A percentile compares a stretch with the other conserved stretches of the same genome.
These are phyloP conservation scores for Opisthograptis luteolata DNA, from an alignment of 2,888 invertebrate genomes.

Conservation along the genomic window DNA sequence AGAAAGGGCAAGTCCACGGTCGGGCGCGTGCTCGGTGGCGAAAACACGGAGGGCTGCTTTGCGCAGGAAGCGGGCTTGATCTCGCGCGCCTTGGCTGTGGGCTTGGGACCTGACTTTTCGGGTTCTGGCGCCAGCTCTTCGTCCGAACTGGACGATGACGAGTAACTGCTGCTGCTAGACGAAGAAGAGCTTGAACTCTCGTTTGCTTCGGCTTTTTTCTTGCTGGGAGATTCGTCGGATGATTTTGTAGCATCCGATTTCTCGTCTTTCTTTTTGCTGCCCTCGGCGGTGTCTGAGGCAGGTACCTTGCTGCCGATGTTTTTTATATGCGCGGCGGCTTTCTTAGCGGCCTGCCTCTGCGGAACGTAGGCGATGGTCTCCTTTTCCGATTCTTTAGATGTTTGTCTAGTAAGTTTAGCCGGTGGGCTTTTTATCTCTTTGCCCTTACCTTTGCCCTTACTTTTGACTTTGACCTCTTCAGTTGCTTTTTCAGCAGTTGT, in stretches of 20 bases:
- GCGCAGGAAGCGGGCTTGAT: conserved; percentile 62
- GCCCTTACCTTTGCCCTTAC: conserved; percentile 73
- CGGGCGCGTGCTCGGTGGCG: conserved; percentile 76
- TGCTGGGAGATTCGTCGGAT: conserved; percentile 63
- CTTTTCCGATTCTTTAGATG: conserved; percentile 85
- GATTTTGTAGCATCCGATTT: conserved; percentile 59
- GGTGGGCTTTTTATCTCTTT: conserved; percentile 71
- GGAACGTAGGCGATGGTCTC: conserved; percentile 93
- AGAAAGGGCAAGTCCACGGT: conserved; percentile 91
- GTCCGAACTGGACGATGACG: conserved; percentile 86
- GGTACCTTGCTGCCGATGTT: conserved; percentile 86
- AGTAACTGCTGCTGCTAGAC: conserved; percentile 82
- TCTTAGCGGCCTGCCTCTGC: conserved; percentile 95
- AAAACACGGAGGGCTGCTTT: conserved; percentile 70
- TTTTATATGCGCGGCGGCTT: conserved; percentile 95
- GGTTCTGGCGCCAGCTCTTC: conserved; percentile 64
- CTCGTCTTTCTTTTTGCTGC: conserved; percentile 67
- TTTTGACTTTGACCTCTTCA: conserved; percentile 68
- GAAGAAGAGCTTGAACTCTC: conserved; percentile 82
- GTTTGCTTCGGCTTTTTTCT: conserved; percentile 60
- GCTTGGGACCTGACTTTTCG: conserved; percentile 45
- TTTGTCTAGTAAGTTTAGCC: conserved; percentile 76
- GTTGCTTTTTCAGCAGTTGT: conserved; percentile 58
- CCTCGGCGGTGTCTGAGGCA: conserved; percentile 60
- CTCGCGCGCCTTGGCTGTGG: conserved; percentile 73